Evolutionary conservation across 2,888 invertebrate species (phyloP), one percentile per base, ranked within the genome.

Genomic region (Microctonus aethiopoides): DNA sequence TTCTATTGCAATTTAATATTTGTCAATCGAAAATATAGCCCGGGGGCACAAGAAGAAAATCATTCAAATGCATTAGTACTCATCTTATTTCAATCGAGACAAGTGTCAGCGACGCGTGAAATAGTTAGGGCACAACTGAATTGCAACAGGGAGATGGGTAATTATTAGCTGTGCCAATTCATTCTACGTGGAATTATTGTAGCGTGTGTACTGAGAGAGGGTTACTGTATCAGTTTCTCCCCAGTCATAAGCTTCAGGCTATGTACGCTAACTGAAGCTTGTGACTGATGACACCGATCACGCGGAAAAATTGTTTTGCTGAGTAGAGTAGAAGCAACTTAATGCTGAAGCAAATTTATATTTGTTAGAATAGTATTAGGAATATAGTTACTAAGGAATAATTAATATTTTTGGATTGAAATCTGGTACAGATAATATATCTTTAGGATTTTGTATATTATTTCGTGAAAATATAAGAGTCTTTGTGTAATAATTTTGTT

Each of bases 81-180:
- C 54, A 56, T 26, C 56, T 26, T 52, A 52, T 67, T 24, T 75
- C 77, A 79, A 77, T 82, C 80, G 79, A 77, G 77, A 79, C 75
- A 75, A 74, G 76, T 74, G 78, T 74, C 78, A 78, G 75, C 81
- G 79, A 79, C 77, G 82, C 85, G 84, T 82, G 84, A 85, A 85
- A 85, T 84, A 75, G 70, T 24, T 76, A 75, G 70, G 75, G 65
- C 73, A 54, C 46, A 72, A 71, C 75, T 77, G 76, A 76, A 78
- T 77, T 74, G 76, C 77, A 46, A 46, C 46, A 16, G 46, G 7
- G 76, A 81, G 83, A 80, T 77, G 79, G 82, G 82, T 81, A 83
- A 85, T 84, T 84, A 85, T 84, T 84, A 84, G 82, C 82, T 69
- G 75, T 80, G 77, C 76, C 77, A 79, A 82, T 83, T 81, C 70